These are phyloP conservation scores for Cantharis rustica DNA, from an alignment of 2,888 invertebrate species.

Conservation along the genomic window DNA sequence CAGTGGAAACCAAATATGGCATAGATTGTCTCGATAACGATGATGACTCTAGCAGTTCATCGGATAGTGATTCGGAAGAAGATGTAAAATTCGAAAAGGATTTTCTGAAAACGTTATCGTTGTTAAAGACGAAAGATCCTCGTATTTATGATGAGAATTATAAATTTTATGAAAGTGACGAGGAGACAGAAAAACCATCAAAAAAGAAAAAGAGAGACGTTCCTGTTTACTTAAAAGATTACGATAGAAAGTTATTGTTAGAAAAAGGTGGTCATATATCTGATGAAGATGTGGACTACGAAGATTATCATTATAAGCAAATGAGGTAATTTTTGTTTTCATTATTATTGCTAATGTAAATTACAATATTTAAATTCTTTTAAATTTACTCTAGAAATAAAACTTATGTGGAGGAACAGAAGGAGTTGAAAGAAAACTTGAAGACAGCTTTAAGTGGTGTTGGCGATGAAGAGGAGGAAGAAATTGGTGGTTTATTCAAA, in stretches of 20 bases:
- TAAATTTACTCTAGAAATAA: slow-evolving; percentile 47
- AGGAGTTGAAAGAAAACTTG: slow-evolving; percentile 68
- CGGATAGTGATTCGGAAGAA: slow-evolving; percentile 66
- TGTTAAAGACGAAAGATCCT: slow-evolving; percentile 87
- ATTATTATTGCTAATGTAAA: background rate
- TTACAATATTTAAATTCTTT: slow-evolving; percentile 14
- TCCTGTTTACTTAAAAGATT: slow-evolving; percentile 74
- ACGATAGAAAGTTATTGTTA: slow-evolving; percentile 75
- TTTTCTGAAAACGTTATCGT: slow-evolving; percentile 85
- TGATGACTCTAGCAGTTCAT: slow-evolving; percentile 58
- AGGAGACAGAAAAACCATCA: slow-evolving; percentile 11
- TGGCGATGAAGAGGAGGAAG: slow-evolving; percentile 60
- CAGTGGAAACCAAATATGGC: slow-evolving; percentile 79
- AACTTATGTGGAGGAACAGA: slow-evolving; percentile 71
- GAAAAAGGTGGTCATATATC: slow-evolving; percentile 67
- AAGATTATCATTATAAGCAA: background rate
- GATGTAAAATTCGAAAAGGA: slow-evolving; percentile 76
- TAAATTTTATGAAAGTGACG: slow-evolving; percentile 66
- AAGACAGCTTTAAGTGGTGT: slow-evolving; percentile 59
- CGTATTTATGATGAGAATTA: slow-evolving; percentile 81
- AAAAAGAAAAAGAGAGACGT: slow-evolving; percentile 53
- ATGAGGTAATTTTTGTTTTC: background rate
- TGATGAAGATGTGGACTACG: slow-evolving; percentile 50
- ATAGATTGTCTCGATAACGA: slow-evolving; percentile 57
- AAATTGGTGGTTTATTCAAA: slow-evolving; percentile 62